A percentile compares a stretch with the other conserved stretches of the same genome.
phyloP scores from a whole-genome alignment of 1,140 invertebrate genomes.

The Vanessa atalanta region DNA sequence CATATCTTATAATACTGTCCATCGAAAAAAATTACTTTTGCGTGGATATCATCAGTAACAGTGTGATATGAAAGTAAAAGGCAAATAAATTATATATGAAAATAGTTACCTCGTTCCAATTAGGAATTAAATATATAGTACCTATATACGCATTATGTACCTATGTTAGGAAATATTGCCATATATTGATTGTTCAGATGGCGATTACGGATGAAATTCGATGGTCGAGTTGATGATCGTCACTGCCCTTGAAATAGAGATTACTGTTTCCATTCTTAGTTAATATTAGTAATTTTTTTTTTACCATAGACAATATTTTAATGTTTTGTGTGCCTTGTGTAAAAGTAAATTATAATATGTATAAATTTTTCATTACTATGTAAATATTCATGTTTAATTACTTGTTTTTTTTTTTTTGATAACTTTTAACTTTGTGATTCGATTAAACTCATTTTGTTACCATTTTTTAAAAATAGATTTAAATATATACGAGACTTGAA shows the following conservation, averaged over 20 bases:
- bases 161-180: conserved; percentile 23
- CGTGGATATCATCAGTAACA: conserved; percentile 31
- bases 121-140: conserved; percentile 33
- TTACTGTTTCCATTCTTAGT: not conserved
- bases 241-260: not conserved
- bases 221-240: conserved; percentile 9
- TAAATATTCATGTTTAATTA: not conserved
- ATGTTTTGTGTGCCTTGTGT: not conserved
- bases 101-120: conserved; percentile 61
- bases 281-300: not conserved
- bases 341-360: not conserved
- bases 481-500: conserved; percentile 4
- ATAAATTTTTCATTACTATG: not conserved
- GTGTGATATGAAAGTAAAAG: conserved; percentile 57
- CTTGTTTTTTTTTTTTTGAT: not conserved
- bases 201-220: conserved; percentile 17
- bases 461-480: not conserved
- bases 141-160: conserved; percentile 24
- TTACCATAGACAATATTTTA: not conserved
- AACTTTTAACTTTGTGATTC: not conserved
- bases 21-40: not conserved
- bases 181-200: conserved; percentile 24
- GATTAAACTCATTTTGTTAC: not conserved
- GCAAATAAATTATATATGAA: conserved; percentile 48
- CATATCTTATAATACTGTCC: conserved; percentile 3